phyloP scores from a whole-genome alignment of 2,113 vertebrate species.

The Laticauda laticaudata region DNA sequence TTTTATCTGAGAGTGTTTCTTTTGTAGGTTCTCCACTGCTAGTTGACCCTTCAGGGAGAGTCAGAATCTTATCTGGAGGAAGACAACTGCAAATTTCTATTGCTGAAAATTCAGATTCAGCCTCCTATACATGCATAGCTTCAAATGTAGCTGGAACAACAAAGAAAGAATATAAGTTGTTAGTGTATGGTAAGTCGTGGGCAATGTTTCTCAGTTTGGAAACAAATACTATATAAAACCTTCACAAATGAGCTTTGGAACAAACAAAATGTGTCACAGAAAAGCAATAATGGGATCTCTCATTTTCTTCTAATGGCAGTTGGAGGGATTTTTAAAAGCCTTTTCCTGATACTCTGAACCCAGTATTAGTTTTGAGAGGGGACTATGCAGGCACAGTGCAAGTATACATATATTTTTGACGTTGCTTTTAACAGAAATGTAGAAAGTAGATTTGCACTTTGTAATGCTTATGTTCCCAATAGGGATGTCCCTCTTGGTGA shows the following conservation, averaged over 20 bases:
- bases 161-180: slow-evolving; percentile 84
- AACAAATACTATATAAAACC: fast-evolving
- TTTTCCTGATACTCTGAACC: neutral
- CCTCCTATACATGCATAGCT: slow-evolving; percentile 84
- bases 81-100: slow-evolving; percentile 87
- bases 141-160: slow-evolving; percentile 81
- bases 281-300: neutral
- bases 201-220: neutral
- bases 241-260: neutral
- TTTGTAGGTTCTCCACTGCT: slow-evolving; percentile 76
- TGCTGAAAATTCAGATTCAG: slow-evolving; percentile 79
- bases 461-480: neutral
- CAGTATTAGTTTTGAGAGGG: neutral
- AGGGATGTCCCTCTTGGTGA: neutral
- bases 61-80: slow-evolving; percentile 87
- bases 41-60: slow-evolving; percentile 65
- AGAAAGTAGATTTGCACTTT: neutral
- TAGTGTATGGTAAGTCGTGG: slow-evolving; percentile 82
- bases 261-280: neutral
- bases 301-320: neutral
- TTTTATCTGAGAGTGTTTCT: slow-evolving; percentile 30
- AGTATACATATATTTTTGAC: neutral
- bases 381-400: neutral
- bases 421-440: neutral
- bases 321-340: neutral